Base-by-base conservation (phyloP, 2,888 invertebrate species). In the Napeogenes sylphis region DNA sequence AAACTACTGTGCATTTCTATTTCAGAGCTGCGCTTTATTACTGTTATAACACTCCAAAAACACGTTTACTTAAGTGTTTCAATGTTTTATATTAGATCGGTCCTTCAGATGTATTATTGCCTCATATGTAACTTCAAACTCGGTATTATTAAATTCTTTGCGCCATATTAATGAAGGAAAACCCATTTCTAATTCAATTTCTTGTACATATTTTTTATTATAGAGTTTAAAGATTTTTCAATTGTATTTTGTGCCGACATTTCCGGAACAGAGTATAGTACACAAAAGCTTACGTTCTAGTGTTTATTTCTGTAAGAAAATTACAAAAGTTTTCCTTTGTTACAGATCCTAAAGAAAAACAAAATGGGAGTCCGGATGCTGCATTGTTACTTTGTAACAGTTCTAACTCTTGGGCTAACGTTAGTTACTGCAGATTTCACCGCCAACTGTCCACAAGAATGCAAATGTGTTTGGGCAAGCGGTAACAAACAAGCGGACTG, bases 401-500 rank as follows among this genome's bases (percentile, higher is more conserved):
- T 83, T 46, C 67, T 86, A 33, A 77, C 75, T 69, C 63, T 85
- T 62, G 71, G 80, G 59, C 69, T 83, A 53, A 75, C 78, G 32
- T 77, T 84, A 10, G 76, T 84, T 55, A 78, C 81, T 57, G 85
- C 85, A 30, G 91, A 91, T 73, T 93, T 93, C 82, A 91, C 92
- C 59, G 89, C 88, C 42, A 91, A 92, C 77, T 95, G 95, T 81
- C 92, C 93, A 10, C 79, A 90, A 68, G 90, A 90, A 62, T 97
- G 97, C 88, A 93, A 94, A 76, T 97, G 97, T 81, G 94, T 94
- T 69, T 97, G 97, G 97, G 93, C 93, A 38, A 94, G 94, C 65
- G 97, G 97, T 5, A 96, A 94, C 81, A 96, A 95, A 80, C 94
- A 94, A 32, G 97, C 96, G 2, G 95, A 96, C 72, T 98, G 98